These are phyloP conservation scores for Prenolepis imparis DNA, from an alignment of 2,888 invertebrate species.

Conservation along the genomic window DNA sequence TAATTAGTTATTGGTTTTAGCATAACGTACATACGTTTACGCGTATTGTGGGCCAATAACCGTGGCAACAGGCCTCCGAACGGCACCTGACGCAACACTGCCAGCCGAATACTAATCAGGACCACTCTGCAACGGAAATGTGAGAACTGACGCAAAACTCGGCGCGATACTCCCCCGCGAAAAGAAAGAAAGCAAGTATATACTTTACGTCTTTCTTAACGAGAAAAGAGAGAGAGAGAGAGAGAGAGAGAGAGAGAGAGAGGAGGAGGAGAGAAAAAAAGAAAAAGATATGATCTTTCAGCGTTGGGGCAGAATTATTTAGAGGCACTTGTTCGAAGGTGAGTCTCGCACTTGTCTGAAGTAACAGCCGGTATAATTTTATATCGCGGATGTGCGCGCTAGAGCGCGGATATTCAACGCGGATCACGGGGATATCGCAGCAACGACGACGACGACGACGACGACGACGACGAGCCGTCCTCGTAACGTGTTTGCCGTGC, in stretches of 20 bases:
- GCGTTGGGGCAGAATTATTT: not conserved
- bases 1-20: slow-evolving; percentile 69
- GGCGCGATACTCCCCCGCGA: not conserved
- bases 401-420: slow-evolving; percentile 28
- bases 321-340: slow-evolving; percentile 25
- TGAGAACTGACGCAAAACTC: not conserved
- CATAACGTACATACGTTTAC: slow-evolving; percentile 48
- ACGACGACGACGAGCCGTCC: slow-evolving; percentile 22
- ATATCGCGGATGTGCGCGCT: slow-evolving; percentile 19
- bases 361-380: slow-evolving; percentile 70
- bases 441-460: slow-evolving; percentile 38
- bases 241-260: not conserved
- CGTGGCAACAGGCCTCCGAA: slow-evolving; percentile 51
- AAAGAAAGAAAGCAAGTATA: not conserved
- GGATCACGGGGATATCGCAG: slow-evolving; percentile 70
- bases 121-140: not conserved
- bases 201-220: not conserved
- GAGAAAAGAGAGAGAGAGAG: not conserved
- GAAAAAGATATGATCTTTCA: not conserved
- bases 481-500: slow-evolving; percentile 71
- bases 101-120: slow-evolving; percentile 46
- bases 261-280: not conserved
- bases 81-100: slow-evolving; percentile 50
- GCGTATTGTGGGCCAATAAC: slow-evolving; percentile 51
- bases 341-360: slow-evolving; percentile 38